phyloP scores from a whole-genome alignment of 1,140 invertebrate species.

The Pemphigus obesinymphae region DNA sequence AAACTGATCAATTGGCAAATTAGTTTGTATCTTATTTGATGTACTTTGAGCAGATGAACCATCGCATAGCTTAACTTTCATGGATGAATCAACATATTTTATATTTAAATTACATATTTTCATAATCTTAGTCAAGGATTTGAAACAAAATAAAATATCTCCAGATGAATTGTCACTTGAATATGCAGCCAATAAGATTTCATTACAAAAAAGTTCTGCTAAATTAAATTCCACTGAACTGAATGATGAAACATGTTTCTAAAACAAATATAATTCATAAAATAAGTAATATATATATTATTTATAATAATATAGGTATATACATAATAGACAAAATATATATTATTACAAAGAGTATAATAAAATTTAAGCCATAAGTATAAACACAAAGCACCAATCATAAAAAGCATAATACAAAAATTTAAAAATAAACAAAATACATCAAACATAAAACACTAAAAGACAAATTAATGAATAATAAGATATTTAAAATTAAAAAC shows the following conservation, averaged over 20 bases:
- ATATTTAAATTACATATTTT: background rate
- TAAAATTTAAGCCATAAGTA: too few species aligned
- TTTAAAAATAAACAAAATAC: too few species aligned
- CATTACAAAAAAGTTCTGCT: conserved; percentile 20
- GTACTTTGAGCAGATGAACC: background rate
- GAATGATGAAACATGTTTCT: conserved; percentile 4
- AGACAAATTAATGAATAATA: too few species aligned
- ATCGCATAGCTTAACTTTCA: background rate
- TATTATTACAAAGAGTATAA: too few species aligned
- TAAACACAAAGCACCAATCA: too few species aligned
- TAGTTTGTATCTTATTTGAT: background rate
- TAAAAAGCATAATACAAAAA: too few species aligned
- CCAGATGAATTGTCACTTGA: background rate
- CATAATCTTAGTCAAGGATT: conserved; percentile 3
- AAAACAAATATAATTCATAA: background rate
- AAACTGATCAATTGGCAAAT: background rate
- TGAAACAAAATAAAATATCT: background rate
- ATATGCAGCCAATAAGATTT: background rate
- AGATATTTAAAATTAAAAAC: too few species aligned
- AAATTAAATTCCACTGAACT: background rate
- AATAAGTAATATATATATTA: background rate
- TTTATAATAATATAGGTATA: too few species aligned
- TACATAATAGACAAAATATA: too few species aligned
- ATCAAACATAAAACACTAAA: too few species aligned
- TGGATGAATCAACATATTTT: background rate